Evolutionary conservation across 1,140 invertebrate genomes (phyloP).

Genomic region (Phortica variegata): DNA sequence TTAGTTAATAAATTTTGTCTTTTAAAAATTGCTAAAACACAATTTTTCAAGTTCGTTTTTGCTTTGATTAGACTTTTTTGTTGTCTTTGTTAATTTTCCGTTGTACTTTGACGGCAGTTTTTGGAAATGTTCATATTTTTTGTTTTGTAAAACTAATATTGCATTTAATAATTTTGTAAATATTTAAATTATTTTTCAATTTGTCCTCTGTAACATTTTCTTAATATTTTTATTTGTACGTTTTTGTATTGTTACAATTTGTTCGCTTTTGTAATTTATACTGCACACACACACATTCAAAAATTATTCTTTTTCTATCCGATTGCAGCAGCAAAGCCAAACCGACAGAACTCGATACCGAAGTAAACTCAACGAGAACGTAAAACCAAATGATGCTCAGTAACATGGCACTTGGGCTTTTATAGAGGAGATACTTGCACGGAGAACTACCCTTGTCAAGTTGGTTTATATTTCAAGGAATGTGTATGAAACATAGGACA

Average conservation of each 20-base stretch:
- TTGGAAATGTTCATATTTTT: conserved; percentile 24
- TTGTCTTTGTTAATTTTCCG: conserved; percentile 13
- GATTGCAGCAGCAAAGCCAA: conserved; percentile 26
- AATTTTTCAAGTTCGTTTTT: conserved; percentile 32
- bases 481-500: neutral
- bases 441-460: too few species aligned
- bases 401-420: conserved; percentile 20
- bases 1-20: too few species aligned
- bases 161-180: conserved; percentile 27
- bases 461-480: too few species aligned
- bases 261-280: conserved; percentile 8
- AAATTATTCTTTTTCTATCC: conserved; percentile 17
- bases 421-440: too few species aligned
- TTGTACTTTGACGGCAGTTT: conserved; percentile 9
- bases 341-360: conserved; percentile 26
- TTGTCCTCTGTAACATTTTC: conserved; percentile 44
- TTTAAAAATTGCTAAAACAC: conserved; percentile 53
- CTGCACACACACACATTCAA: too few species aligned
- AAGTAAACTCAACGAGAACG: conserved; percentile 31
- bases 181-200: conserved; percentile 15
- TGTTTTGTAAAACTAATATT: conserved; percentile 37
- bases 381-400: conserved; percentile 28
- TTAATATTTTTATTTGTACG: conserved; percentile 13
- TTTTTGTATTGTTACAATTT: conserved; percentile 26
- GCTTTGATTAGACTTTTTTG: conserved; percentile 19